Evolutionary conservation across 1,140 invertebrate genomes (phyloP).

Genomic region (Andrena cerasifolii): DNA sequence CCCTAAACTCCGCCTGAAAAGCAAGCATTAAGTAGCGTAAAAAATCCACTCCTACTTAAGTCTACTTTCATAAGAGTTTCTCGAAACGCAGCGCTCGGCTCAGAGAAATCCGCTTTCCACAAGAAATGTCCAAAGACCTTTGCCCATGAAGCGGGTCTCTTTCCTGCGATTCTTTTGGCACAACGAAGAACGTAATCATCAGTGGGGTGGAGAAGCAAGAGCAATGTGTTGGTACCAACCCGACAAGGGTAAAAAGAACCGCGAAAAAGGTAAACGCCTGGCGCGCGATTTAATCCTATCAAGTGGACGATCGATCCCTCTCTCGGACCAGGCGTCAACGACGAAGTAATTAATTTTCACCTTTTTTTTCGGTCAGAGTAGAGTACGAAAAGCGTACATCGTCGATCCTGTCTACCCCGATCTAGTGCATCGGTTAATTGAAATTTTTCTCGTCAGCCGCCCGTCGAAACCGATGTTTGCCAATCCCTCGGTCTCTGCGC

Average conservation of each 20-base stretch:
- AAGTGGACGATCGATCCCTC: slow-evolving; percentile 56
- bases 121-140: slow-evolving; percentile 29
- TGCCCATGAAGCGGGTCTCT: not conserved
- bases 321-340: slow-evolving; percentile 56
- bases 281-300: slow-evolving; percentile 60
- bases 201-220: not conserved
- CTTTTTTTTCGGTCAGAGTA: slow-evolving; percentile 38
- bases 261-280: slow-evolving; percentile 16
- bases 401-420: slow-evolving; percentile 41
- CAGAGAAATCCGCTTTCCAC: slow-evolving; percentile 51
- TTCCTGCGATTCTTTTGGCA: slow-evolving; percentile 15
- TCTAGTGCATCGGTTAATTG: slow-evolving; percentile 72
- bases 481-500: slow-evolving; percentile 62
- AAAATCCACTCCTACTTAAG: not conserved
- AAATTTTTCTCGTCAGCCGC: slow-evolving; percentile 72
- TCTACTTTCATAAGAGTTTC: not conserved
- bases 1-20: not conserved
- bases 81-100: slow-evolving; percentile 14
- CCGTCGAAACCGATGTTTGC: slow-evolving; percentile 70
- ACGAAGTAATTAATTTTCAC: slow-evolving; percentile 66
- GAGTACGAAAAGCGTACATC: slow-evolving; percentile 54
- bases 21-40: not conserved
- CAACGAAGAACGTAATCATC: slow-evolving; percentile 38
- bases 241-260: slow-evolving; percentile 6
- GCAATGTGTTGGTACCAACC: slow-evolving; percentile 21